Percentiles rank a stretch among this genome's conserved stretches.
Evolutionary conservation across 2,888 invertebrate genomes (phyloP).

Genomic region (Sinohyriopsis cumingii): DNA sequence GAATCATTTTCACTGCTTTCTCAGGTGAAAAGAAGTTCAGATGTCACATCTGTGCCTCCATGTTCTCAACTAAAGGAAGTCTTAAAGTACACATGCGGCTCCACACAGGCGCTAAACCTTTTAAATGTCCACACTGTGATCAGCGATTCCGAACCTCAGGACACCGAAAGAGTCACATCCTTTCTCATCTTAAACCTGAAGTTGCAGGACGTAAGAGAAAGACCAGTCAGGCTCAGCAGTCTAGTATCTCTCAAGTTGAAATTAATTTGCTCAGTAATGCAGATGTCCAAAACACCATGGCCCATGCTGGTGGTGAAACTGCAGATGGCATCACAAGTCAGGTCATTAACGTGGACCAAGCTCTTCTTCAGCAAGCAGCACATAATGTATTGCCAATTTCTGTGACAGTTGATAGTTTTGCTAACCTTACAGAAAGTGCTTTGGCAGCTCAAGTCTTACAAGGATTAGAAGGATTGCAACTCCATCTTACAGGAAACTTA

Average conservation of each 20-base stretch:
- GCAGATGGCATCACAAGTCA: constrained; percentile 20
- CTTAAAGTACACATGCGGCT: constrained; percentile 72
- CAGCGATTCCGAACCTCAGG: constrained; percentile 80
- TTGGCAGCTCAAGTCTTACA: constrained; percentile 63
- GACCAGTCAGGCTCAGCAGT: constrained; percentile 19
- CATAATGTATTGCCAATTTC: constrained; percentile 61
- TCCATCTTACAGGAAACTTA: constrained; percentile 67
- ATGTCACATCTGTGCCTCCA: constrained; percentile 71
- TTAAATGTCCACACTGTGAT: constrained; percentile 88
- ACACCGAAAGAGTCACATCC: constrained; percentile 79
- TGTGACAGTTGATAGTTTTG: constrained; percentile 49
- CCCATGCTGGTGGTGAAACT: constrained; percentile 2
- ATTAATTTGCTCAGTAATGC: constrained; percentile 18
- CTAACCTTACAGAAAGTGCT: constrained; percentile 45
- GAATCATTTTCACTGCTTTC: constrained; percentile 6
- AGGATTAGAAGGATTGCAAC: constrained; percentile 67
- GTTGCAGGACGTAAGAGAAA: constrained; percentile 21
- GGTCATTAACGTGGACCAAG: constrained; percentile 55
- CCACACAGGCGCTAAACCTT: constrained; percentile 82
- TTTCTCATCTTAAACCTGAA: constrained; percentile 73
- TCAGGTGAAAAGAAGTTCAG: constrained; percentile 68
- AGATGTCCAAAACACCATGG: constrained; percentile 1
- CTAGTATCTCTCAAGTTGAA: constrained; percentile 20
- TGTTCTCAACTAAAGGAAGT: constrained; percentile 72
- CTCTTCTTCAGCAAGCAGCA: constrained; percentile 42